These are phyloP conservation scores for Progne subis DNA, from an alignment of 2,113 vertebrate genomes.

Conservation along the genomic window DNA sequence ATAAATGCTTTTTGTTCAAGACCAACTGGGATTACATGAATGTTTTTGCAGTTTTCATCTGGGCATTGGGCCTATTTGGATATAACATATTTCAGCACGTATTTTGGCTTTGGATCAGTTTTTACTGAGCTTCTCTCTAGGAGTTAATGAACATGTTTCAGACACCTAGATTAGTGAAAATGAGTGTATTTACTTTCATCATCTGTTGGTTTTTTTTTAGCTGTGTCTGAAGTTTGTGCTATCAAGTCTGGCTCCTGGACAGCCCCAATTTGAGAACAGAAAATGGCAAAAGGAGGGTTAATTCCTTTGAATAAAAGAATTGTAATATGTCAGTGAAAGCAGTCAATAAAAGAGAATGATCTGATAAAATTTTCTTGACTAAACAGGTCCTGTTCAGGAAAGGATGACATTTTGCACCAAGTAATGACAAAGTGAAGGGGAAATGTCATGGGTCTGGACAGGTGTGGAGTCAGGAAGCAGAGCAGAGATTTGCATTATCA, in stretches of 20 bases:
- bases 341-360: not conserved
- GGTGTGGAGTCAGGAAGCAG: not conserved
- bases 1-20: slow-evolving; percentile 12
- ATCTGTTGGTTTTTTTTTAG: not conserved
- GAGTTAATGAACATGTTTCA: not conserved
- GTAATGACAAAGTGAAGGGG: not conserved
- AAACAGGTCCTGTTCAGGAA: not conserved
- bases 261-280: not conserved
- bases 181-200: not conserved
- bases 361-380: not conserved
- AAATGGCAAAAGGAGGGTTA: not conserved
- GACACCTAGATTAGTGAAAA: not conserved
- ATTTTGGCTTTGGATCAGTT: not conserved
- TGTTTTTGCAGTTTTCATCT: not conserved
- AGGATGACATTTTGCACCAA: not conserved
- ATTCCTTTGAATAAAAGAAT: not conserved
- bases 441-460: not conserved
- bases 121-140: not conserved
- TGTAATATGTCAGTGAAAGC: not conserved
- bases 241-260: not conserved
- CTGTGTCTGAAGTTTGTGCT: not conserved
- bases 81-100: not conserved
- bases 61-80: not conserved
- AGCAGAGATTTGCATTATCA: not conserved
- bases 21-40: not conserved